A percentile compares a stretch with the other conserved stretches of the same genome.
Conservation (phyloP, 2,113 vertebrate species). For the Hystrix cristata region DNA sequence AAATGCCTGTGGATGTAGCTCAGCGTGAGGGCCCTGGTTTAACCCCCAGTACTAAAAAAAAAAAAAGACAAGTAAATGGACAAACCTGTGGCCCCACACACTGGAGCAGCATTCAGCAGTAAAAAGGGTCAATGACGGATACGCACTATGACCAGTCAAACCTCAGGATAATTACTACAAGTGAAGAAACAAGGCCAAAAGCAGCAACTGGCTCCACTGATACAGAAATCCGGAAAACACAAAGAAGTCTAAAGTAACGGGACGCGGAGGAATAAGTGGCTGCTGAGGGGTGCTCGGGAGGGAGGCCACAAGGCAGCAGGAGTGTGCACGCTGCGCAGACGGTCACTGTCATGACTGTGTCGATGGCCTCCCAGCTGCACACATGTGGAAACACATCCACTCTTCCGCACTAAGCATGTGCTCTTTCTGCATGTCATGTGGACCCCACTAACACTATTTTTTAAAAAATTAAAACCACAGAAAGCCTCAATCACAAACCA, state of each 20-base stretch:
- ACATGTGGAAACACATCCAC: accelerated
- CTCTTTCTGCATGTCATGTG: accelerated
- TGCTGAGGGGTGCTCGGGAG: too few relatives aligned
- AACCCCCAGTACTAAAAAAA: background rate
- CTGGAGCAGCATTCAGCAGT: background rate
- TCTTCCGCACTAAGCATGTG: accelerated
- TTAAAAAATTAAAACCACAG: background rate
- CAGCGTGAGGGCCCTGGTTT: background rate
- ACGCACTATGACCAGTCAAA: too few relatives aligned
- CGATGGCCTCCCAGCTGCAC: background rate
- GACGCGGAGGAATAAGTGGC: background rate
- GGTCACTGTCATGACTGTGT: background rate
- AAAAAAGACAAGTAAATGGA: background rate
- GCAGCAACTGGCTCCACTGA: background rate
- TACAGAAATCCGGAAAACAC: background rate
- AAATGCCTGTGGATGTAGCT: background rate
- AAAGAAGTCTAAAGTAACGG: background rate
- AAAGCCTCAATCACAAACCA: background rate
- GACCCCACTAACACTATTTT: background rate
- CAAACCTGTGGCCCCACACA: background rate
- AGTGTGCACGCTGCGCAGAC: background rate
- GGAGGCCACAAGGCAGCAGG: too few relatives aligned
- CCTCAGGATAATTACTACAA: background rate
- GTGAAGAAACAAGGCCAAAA: background rate
- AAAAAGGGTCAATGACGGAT: background rate